These are phyloP conservation scores for Colius striatus DNA, from an alignment of 2,113 vertebrate genomes.

Conservation along the genomic window DNA sequence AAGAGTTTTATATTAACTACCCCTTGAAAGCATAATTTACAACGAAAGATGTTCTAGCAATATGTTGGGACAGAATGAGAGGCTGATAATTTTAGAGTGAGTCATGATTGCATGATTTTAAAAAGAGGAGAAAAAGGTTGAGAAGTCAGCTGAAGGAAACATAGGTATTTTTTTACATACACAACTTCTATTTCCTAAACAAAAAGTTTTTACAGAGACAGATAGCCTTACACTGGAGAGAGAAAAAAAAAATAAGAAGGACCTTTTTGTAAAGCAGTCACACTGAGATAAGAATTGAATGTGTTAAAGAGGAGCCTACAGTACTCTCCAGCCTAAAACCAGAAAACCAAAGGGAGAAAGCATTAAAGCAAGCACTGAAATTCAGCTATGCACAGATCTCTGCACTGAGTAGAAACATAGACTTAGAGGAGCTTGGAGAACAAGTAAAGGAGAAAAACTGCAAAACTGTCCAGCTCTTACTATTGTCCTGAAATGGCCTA, in stretches of 20 bases:
- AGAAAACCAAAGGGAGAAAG: background rate
- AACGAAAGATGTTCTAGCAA: background rate
- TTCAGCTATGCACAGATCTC: background rate
- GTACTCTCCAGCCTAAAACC: background rate
- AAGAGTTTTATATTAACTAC: background rate
- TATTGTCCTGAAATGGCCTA: background rate
- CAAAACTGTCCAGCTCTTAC: background rate
- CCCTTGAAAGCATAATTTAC: background rate
- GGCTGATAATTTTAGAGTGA: background rate
- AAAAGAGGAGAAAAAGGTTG: background rate
- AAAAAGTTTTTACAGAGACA: background rate
- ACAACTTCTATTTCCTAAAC: background rate
- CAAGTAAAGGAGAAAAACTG: background rate
- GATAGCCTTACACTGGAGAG: background rate
- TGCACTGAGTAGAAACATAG: background rate
- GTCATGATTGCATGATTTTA: background rate
- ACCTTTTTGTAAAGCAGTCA: background rate
- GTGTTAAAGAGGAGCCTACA: background rate
- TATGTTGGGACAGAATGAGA: background rate
- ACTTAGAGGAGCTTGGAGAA: background rate
- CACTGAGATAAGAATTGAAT: background rate
- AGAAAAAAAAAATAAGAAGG: background rate
- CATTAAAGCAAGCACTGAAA: background rate
- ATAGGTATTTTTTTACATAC: rapidly evolving
- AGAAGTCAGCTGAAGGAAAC: background rate